Conservation (phyloP, 2,113 vertebrate species). For the Aviceda subcristata region DNA sequence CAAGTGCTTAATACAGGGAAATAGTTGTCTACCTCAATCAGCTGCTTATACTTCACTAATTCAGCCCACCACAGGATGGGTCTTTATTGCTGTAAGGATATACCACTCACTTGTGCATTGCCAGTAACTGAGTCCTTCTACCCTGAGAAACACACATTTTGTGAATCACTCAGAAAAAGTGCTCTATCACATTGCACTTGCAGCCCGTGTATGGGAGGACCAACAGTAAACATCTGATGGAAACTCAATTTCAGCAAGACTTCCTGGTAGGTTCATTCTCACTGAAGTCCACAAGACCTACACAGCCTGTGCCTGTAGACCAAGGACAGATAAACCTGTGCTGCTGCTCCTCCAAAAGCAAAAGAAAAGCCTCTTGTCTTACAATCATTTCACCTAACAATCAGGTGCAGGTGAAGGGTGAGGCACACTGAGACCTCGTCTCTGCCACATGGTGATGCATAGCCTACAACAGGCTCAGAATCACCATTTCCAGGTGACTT, state of each 20-base stretch:
- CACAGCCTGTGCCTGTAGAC: background rate
- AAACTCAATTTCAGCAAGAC: background rate
- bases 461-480: background rate
- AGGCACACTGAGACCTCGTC: background rate
- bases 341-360: background rate
- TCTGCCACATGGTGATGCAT: background rate
- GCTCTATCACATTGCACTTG: background rate
- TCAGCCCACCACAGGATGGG: background rate
- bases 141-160: background rate
- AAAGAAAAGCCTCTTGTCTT: background rate
- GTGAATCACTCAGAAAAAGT: background rate
- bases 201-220: background rate
- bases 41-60: background rate
- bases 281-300: background rate
- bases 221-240: background rate
- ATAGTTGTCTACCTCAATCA: background rate
- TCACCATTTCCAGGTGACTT: no score
- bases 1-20: background rate
- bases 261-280: background rate
- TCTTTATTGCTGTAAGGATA: background rate
- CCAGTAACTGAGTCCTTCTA: background rate
- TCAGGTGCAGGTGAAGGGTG: background rate
- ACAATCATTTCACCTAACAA: background rate
- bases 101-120: background rate
- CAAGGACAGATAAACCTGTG: background rate